Evolutionary conservation across 2,797 vertebrate species (phyloP).

Genomic region (Pseudochirops cupreus): DNA sequence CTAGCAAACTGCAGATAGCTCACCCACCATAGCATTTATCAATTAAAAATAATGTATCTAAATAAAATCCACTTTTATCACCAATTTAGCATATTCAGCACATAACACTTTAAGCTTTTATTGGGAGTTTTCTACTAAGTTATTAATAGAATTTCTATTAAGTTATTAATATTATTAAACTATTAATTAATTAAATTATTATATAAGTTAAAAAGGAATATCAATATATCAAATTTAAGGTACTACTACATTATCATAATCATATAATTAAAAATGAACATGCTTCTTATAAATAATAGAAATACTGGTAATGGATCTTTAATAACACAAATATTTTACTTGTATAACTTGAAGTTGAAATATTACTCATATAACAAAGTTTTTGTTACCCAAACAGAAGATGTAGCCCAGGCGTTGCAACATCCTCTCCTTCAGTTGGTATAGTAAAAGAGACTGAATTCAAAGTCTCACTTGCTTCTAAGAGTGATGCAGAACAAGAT

Average conservation of each 20-base stretch:
- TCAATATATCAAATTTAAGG: not conserved
- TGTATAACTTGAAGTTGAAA: not conserved
- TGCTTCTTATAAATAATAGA: not conserved
- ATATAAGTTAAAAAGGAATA: not conserved
- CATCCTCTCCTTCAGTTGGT: not conserved
- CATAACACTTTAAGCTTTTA: not conserved
- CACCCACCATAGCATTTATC: not conserved
- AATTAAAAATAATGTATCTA: not conserved
- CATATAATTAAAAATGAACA: not conserved
- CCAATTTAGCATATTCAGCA: not conserved
- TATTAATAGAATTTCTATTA: not conserved
- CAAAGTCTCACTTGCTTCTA: not conserved
- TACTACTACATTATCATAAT: not conserved
- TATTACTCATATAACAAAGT: not conserved
- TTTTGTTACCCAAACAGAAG: not conserved
- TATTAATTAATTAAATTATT: not conserved
- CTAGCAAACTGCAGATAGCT: not conserved
- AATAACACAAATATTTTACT: slow-evolving; percentile 1
- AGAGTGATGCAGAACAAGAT: not conserved
- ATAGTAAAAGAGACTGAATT: not conserved
- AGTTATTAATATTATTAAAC: not conserved
- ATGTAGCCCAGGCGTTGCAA: not conserved
- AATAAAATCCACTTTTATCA: not conserved
- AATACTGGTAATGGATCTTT: not conserved
- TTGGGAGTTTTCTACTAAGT: not conserved